Evolutionary conservation across 92 coral and sea anemone species (phyloP), one percentile per base, ranked within the genome.

Genomic region (Diadumene lineata): DNA sequence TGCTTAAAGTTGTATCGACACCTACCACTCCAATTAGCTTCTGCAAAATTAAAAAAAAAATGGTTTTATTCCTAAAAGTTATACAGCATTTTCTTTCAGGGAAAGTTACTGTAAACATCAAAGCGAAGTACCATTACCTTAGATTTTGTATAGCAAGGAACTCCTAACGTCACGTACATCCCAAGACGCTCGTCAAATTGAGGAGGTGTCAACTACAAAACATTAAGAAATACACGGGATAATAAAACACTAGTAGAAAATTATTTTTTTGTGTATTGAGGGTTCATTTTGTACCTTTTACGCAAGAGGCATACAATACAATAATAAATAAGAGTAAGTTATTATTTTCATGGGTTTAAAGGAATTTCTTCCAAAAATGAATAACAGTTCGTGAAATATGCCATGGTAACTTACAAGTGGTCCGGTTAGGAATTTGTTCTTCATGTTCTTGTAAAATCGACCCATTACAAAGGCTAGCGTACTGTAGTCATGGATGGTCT

Each of bases 1-100:
- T 91, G 60, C 92, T 83, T 31, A 90, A 73, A 7, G 86, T 79
- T 23, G 87, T 90, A 63, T 86, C 96, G 11, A 90, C 84, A 0
- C 96, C 96, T 13, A 90, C 89, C 2, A 90, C 96, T 50, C 96
- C 96, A 4, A 90, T 90, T 44, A 86, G 69, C 17, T 88, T 73
- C 96, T 90, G 43, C 13, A 28, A 50, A 48, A 50, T 60, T 22
- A 7, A 19, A n/a, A n/a, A n/a, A 50, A 13, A 34, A 27, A 43
- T 26, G 21, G n/a, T 28, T 31, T 50, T 30, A 57, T 38, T 38
- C 6, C 13, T 38, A 38, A 38, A 38, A 38, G 48, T 4, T 4
- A 38, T 38, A 38, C 6, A 4, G 13, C 6, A 13, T 38, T 38
- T 38, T 6, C 6, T 4, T 13, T 38, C 7, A 38, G 13, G 13